Percentiles rank a stretch among this genome's conserved stretches.
These are phyloP conservation scores for Marisa cornuarietis DNA, from an alignment of 1,140 invertebrate genomes.

Conservation along the genomic window DNA sequence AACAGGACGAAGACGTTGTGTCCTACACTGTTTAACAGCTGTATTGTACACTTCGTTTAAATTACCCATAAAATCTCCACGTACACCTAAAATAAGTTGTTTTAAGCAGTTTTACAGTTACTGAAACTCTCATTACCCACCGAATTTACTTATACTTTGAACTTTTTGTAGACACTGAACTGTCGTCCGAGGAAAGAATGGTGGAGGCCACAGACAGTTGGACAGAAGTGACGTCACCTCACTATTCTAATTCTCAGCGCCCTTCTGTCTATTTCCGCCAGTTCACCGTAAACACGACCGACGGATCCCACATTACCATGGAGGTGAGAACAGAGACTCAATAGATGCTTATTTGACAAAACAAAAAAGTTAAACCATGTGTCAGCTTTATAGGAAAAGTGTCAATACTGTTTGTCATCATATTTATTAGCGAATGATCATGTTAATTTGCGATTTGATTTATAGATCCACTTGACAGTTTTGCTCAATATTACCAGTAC, in stretches of 20 bases:
- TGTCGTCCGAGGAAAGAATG: neutral
- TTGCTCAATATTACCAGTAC: neutral
- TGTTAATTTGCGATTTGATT: neutral
- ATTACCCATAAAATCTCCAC: too few species aligned
- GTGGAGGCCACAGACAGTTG: constrained; percentile 2
- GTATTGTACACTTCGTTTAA: too few species aligned
- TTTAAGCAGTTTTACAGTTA: neutral
- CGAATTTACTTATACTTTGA: neutral
- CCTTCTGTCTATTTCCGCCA: neutral
- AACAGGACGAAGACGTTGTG: too few species aligned
- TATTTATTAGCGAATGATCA: too few species aligned
- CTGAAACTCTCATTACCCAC: neutral
- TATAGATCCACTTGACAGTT: neutral
- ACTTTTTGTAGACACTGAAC: constrained; percentile 1
- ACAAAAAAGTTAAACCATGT: too few species aligned
- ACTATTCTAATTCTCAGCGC: neutral
- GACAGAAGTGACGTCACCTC: constrained; percentile 9
- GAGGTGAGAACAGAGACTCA: neutral
- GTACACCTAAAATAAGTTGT: neutral
- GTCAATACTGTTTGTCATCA: too few species aligned
- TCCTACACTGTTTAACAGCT: too few species aligned
- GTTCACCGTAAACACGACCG: constrained; percentile 8
- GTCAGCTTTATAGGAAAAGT: too few species aligned
- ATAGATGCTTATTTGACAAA: neutral
- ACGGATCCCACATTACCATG: constrained; percentile 7